phyloP scores from a whole-genome alignment of 2,113 vertebrate genomes.

The Muntiacus reevesi region DNA sequence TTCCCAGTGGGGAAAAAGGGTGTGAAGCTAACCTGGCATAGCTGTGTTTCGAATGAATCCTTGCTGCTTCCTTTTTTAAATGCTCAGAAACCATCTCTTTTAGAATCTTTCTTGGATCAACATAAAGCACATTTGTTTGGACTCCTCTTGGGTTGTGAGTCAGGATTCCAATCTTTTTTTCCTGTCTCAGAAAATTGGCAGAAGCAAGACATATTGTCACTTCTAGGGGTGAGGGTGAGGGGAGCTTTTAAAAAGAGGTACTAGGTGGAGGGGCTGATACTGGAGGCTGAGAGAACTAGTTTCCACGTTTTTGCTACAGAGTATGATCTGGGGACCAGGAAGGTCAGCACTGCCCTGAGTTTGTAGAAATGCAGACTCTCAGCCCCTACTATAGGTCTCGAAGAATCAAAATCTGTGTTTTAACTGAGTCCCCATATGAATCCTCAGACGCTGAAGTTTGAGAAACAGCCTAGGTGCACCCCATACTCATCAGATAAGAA shows the following conservation, averaged over 20 bases:
- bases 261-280: not conserved
- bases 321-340: not conserved
- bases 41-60: not conserved
- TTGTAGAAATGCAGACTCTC: not conserved
- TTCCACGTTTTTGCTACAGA: not conserved
- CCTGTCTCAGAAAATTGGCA: not conserved
- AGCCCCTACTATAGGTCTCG: not conserved
- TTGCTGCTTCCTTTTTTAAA: not conserved
- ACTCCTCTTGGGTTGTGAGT: not conserved
- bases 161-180: not conserved
- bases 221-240: not conserved
- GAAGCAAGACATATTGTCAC: not conserved
- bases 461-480: not conserved
- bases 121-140: not conserved
- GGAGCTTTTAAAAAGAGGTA: not conserved
- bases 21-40: not conserved
- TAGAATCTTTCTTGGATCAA: not conserved
- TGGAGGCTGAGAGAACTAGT: not conserved
- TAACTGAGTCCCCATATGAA: not conserved
- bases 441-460: not conserved
- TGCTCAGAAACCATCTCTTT: not conserved
- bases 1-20: not conserved
- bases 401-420: not conserved
- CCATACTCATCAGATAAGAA: not conserved
- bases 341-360: too few relatives aligned